Evolutionary conservation across 2,888 invertebrate species (phyloP).

Genomic region (Isotomurus palustris): DNA sequence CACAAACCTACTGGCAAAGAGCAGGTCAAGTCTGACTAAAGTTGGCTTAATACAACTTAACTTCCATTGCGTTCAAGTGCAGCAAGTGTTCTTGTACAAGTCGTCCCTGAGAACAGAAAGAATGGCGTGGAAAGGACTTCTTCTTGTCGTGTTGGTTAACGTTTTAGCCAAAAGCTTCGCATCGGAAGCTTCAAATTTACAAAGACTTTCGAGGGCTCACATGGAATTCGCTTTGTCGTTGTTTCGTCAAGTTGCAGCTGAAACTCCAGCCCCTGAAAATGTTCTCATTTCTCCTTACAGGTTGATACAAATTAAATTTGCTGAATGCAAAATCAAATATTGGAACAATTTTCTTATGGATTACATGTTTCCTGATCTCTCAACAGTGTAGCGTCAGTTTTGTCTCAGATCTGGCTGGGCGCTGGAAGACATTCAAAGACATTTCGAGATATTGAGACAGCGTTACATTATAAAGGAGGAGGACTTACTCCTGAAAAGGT

Average conservation of each 20-base stretch:
- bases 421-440: constrained; percentile 46
- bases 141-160: too few relatives aligned
- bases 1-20: too few relatives aligned
- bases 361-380: too few relatives aligned
- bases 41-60: too few relatives aligned
- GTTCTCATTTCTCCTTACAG: constrained; percentile 46
- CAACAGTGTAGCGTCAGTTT: constrained; percentile 46
- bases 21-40: too few relatives aligned
- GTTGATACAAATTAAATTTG: constrained; percentile 14
- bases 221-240: constrained; percentile 47
- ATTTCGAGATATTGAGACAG: constrained; percentile 44
- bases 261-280: constrained; percentile 42
- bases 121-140: too few relatives aligned
- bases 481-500: constrained; percentile 44
- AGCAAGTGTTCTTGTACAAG: too few relatives aligned
- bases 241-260: constrained; percentile 44
- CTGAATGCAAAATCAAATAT: constrained; percentile 10
- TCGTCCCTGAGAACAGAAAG: too few relatives aligned
- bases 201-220: constrained; percentile 46
- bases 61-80: too few relatives aligned
- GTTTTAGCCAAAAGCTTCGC: too few relatives aligned
- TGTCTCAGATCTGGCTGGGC: constrained; percentile 48
- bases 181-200: constrained; percentile 1
- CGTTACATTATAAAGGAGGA: constrained; percentile 46
- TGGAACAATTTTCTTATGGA: too few relatives aligned